Percentiles rank a stretch among this genome's conserved stretches.
These are phyloP conservation scores for Platypus cylindrus DNA, from an alignment of 2,888 invertebrate genomes.

Conservation along the genomic window DNA sequence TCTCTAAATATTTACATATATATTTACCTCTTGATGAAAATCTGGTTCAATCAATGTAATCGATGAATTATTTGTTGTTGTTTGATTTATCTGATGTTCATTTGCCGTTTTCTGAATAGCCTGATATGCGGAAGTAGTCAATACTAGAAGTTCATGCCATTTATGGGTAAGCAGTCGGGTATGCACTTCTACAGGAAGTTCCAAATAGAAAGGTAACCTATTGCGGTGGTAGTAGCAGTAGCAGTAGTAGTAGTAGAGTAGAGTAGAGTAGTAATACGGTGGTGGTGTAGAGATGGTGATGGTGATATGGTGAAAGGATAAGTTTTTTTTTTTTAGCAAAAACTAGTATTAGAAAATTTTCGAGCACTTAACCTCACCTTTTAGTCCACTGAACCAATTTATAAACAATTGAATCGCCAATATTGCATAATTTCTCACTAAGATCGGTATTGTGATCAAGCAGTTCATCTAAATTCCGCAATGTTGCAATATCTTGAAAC, in stretches of 20 bases:
- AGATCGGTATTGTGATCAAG: slow-evolving; percentile 84
- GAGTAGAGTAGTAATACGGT: too few species aligned
- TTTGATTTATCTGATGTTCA: slow-evolving; percentile 25
- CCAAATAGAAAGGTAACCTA: slow-evolving; percentile 82
- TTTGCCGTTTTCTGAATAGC: slow-evolving; percentile 54
- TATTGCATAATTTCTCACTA: slow-evolving; percentile 84
- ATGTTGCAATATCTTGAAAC: slow-evolving; percentile 82
- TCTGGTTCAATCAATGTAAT: slow-evolving; percentile 53
- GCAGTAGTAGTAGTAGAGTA: too few species aligned
- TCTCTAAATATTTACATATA: too few species aligned
- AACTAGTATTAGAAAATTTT: too few species aligned
- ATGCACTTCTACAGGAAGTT: slow-evolving; percentile 91
- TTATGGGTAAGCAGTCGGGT: slow-evolving; percentile 92
- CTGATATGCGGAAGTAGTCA: slow-evolving; percentile 88
- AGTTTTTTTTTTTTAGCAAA: too few species aligned
- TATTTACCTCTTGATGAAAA: slow-evolving; percentile 71
- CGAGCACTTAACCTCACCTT: slow-evolving; percentile 43
- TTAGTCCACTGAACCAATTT: slow-evolving; percentile 99
- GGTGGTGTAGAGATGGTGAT: too few species aligned
- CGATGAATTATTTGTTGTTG: slow-evolving; percentile 21
- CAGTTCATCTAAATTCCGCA: slow-evolving; percentile 79
- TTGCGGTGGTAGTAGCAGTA: not conserved
- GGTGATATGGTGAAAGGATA: too few species aligned
- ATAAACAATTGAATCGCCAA: slow-evolving; percentile 96
- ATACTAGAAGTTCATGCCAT: slow-evolving; percentile 92